Evolutionary conservation across 2,888 invertebrate species (phyloP), one percentile per base, ranked within the genome.

Genomic region (Scaptomyza flava): DNA sequence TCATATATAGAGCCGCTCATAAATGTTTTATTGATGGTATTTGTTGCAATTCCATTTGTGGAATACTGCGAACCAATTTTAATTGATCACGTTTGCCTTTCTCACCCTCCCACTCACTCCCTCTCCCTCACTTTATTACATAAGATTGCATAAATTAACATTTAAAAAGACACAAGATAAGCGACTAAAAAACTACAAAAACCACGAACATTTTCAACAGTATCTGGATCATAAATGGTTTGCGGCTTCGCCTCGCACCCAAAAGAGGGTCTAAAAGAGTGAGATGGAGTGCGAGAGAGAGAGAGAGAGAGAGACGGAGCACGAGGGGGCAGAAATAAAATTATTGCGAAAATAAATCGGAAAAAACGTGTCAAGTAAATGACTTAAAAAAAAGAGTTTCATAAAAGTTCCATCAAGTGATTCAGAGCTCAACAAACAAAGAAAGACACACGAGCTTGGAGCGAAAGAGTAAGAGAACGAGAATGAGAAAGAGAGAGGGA

Each of bases 1-100:
- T 62, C 68, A 68, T 17, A 41, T 41, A 14, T 57, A 34, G 61
- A 36, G 38, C 14, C 52, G 58, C 48, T 45, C 67, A 85, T 82
- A 81, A 81, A 87, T 75, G 69, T 77, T 87, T 87, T 79, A 81
- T 81, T 81, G 82, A 82, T 76, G 52, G 56, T 48, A 68, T 65
- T 74, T 60, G 48, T 61, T 58, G 56, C 54, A 43, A 47, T 61
- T 62, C 57, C 58, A 72, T 58, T 70, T 59, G 48, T 64, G 69
- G 69, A 38, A 43, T n/a, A 43, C 36, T n/a, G 6, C 36, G 23
- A 14, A 46, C 20, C 52, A 51, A 60, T 9, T 73, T 77, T 60
- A 77, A 77, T 74, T 74, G 77, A 59, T 47, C 8, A 9, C 12
- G 14, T 42, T 47, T 17, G 3, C 48, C 2, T 9, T 1, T 11